Percentiles rank a stretch among this genome's conserved stretches.
These are phyloP conservation scores for Euclidia mi DNA, from an alignment of 2,888 invertebrate genomes.

Conservation along the genomic window DNA sequence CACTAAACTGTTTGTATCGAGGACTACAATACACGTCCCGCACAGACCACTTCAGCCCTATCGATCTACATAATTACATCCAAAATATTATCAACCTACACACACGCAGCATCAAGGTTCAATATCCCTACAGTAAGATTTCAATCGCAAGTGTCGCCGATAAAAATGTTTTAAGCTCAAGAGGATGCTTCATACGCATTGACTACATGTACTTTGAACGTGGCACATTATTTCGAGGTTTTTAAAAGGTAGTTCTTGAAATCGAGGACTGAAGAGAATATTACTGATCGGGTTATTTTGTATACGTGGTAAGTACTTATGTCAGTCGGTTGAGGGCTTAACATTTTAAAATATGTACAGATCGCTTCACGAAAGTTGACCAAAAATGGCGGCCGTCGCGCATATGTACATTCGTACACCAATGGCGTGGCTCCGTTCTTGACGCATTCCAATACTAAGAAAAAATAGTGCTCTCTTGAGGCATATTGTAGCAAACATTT, in stretches of 20 bases:
- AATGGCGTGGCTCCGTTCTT: no score
- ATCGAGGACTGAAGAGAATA: conserved; percentile 32
- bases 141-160: conserved; percentile 56
- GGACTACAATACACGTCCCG: conserved; percentile 59
- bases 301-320: conserved; percentile 10
- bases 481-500: no score
- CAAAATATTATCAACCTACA: conserved; percentile 48
- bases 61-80: conserved; percentile 53
- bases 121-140: conserved; percentile 21
- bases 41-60: conserved; percentile 62
- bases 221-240: conserved; percentile 57
- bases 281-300: conserved; percentile 31
- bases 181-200: conserved; percentile 64
- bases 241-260: conserved; percentile 48
- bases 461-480: no score
- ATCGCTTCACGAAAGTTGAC: no score
- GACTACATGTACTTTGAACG: conserved; percentile 61
- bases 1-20: conserved; percentile 53
- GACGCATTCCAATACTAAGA: no score
- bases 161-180: conserved; percentile 70
- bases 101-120: conserved; percentile 13
- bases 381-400: no score
- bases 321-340: not conserved
- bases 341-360: no score
- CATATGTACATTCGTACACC: no score